Conservation (phyloP, 2,113 vertebrate genomes). For the Typhlomys cinereus region DNA sequence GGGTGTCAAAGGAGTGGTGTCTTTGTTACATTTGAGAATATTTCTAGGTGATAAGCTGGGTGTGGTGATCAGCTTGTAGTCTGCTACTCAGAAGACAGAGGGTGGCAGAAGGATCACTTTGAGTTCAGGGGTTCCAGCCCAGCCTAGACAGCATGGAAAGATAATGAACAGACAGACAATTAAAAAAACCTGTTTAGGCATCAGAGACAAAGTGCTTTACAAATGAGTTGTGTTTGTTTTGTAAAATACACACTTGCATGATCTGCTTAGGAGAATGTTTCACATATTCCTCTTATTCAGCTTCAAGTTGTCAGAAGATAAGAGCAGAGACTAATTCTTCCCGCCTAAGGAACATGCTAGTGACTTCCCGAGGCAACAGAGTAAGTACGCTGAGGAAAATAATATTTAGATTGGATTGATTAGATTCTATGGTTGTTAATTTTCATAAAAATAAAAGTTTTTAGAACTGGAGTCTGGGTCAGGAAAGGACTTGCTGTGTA, state of each 20-base stretch:
- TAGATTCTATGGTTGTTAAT: not conserved
- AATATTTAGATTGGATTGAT: constrained; percentile 13
- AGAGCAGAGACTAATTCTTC: not conserved
- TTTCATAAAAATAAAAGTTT: not conserved
- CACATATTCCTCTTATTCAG: not conserved
- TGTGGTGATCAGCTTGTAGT: not conserved
- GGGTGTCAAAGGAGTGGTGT: not conserved
- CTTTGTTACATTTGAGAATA: not conserved
- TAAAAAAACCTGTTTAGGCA: not conserved
- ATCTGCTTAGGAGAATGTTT: constrained; percentile 25
- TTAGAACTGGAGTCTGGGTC: not conserved
- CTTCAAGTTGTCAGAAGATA: not conserved
- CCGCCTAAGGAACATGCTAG: not conserved
- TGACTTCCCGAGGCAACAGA: not conserved
- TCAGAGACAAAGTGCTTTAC: not conserved
- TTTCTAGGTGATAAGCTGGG: not conserved
- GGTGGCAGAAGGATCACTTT: not conserved
- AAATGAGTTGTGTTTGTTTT: not conserved
- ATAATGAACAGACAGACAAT: not conserved
- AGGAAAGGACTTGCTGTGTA: not conserved
- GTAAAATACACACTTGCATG: not conserved
- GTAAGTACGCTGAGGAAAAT: not conserved
- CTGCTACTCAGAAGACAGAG: not conserved
- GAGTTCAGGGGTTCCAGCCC: not conserved
- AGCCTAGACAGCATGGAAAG: not conserved